Conservation (phyloP, 2,888 invertebrate genomes). For the Papilio protenor region DNA sequence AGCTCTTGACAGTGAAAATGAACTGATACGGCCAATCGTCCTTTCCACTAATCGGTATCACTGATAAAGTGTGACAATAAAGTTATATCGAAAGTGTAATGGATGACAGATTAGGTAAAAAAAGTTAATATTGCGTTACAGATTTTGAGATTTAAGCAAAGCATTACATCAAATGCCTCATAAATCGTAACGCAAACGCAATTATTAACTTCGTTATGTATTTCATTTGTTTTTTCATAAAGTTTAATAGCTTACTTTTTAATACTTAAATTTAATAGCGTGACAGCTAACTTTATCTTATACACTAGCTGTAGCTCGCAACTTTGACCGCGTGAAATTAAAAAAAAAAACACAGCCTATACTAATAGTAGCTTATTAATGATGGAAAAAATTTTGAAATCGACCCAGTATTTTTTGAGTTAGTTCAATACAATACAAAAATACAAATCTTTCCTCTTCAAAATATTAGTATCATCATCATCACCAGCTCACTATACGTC, state of each 20-base stretch:
- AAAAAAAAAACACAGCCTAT: no score
- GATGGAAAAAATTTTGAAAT: no score
- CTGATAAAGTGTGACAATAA: conserved; percentile 67
- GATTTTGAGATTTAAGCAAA: conserved; percentile 61
- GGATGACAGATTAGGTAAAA: conserved; percentile 59
- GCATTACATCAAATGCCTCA: not conserved
- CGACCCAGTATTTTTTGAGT: no score
- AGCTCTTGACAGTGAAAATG: conserved; percentile 45
- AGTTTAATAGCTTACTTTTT: no score
- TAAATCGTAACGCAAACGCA: not conserved
- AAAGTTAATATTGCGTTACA: conserved; percentile 60
- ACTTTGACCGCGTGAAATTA: no score
- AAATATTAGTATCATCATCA: no score
- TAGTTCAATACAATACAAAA: no score
- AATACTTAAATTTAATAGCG: not conserved
- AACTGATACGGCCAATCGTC: conserved; percentile 48
- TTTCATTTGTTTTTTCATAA: not conserved
- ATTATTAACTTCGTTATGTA: not conserved
- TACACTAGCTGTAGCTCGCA: no score
- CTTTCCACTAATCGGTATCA: conserved; percentile 55
- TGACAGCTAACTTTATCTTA: not conserved
- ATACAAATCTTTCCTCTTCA: no score
- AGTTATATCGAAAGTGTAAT: conserved; percentile 68
- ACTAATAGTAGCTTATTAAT: no score
- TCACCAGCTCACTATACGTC: no score